phyloP scores from a whole-genome alignment of 1,140 invertebrate genomes.

The Hypothenemus hampei region DNA sequence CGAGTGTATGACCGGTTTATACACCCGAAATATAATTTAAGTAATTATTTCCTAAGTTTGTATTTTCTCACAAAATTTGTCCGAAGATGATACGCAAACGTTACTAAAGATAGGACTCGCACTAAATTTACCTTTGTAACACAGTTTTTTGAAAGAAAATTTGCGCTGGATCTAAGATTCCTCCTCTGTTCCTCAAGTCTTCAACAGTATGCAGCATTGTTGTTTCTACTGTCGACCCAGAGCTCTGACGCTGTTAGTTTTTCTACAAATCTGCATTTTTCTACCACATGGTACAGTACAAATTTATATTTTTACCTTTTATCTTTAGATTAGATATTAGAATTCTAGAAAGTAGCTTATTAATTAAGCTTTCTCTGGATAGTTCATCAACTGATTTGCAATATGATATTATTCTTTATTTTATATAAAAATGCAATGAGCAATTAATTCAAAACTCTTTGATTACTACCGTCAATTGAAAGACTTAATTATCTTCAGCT shows the following conservation, averaged over 20 bases:
- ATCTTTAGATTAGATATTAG: background rate
- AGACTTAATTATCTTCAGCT: no score
- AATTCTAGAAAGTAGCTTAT: background rate
- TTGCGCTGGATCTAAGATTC: conserved; percentile 35
- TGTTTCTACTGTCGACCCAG: conserved; percentile 39
- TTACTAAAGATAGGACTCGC: no score
- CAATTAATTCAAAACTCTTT: background rate
- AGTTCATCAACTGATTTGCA: background rate
- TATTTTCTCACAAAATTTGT: conserved; percentile 16
- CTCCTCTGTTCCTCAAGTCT: conserved; percentile 33
- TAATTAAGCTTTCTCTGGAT: background rate
- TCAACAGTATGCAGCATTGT: conserved; percentile 43
- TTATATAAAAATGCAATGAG: background rate
- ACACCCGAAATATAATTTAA: conserved; percentile 21
- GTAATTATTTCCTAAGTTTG: conserved; percentile 12
- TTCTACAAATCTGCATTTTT: conserved; percentile 43
- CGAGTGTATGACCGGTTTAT: conserved; percentile 17
- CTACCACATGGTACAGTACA: conserved; percentile 42
- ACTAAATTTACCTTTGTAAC: conserved; percentile 22
- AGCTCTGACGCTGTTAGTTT: conserved; percentile 42
- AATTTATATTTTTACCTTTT: conserved; percentile 6
- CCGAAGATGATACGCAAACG: conserved; percentile 24
- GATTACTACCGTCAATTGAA: background rate
- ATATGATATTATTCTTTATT: background rate
- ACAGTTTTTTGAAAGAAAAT: conserved; percentile 9